Percentiles rank a stretch among this genome's conserved stretches.
Conservation (phyloP, 53 echinoderm and acorn worm genomes). For the Actinopyga echinites region DNA sequence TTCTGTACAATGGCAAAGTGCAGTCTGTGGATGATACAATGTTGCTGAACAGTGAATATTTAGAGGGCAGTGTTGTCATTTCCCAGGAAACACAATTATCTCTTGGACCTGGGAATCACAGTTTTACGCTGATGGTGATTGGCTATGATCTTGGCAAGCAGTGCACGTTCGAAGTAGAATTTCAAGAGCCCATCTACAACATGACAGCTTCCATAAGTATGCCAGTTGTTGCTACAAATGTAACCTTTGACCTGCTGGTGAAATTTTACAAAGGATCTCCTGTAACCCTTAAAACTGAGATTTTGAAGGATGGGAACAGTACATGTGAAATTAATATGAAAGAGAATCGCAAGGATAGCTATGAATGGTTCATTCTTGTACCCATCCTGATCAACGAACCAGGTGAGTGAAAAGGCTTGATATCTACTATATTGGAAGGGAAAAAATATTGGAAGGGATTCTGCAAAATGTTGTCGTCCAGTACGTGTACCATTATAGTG, state of each 20-base stretch:
- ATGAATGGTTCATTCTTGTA: not conserved
- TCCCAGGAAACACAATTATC: not conserved
- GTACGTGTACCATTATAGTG: no score
- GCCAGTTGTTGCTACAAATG: not conserved
- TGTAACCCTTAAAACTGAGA: slow-evolving; percentile 18
- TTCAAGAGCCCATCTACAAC: slow-evolving; percentile 13
- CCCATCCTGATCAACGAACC: not conserved
- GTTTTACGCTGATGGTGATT: not conserved
- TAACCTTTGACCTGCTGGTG: slow-evolving; percentile 42
- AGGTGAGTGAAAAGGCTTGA: not conserved
- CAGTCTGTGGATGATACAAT: not conserved
- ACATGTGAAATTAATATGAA: not conserved
- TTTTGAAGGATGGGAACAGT: not conserved
- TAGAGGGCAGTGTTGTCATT: not conserved
- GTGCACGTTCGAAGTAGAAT: slow-evolving; percentile 7
- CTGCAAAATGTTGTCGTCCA: no score
- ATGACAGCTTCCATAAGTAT: not conserved
- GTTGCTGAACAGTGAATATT: not conserved
- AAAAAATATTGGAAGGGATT: no score
- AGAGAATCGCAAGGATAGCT: not conserved
- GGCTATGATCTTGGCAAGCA: not conserved
- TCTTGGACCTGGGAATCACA: slow-evolving; percentile 17
- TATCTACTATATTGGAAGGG: no score
- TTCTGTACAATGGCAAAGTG: slow-evolving; percentile 1
- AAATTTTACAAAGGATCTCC: slow-evolving; percentile 51